Conservation (phyloP, 2,797 vertebrate genomes). For the Rhynchonycteris naso region DNA sequence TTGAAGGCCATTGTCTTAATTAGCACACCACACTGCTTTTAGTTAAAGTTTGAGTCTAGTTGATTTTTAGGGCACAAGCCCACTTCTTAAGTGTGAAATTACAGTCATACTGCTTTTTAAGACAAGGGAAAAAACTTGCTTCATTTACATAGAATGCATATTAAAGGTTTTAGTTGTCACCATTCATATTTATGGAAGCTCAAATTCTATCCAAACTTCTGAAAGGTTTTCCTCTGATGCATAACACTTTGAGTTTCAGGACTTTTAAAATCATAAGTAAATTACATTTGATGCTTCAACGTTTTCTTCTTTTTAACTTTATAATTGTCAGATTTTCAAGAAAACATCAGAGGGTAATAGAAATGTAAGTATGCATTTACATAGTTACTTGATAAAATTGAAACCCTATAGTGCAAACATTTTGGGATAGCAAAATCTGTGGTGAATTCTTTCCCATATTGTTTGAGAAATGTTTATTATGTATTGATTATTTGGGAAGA, state of each 20-base stretch:
- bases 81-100: constrained; percentile 18
- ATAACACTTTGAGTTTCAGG: background rate
- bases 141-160: background rate
- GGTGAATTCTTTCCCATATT: background rate
- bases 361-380: background rate
- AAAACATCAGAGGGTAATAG: background rate
- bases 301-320: background rate
- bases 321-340: constrained; percentile 12
- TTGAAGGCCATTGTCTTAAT: background rate
- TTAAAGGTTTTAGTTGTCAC: background rate
- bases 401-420: background rate
- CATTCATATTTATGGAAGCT: background rate
- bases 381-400: background rate
- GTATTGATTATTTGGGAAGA: constrained; percentile 15
- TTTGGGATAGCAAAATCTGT: background rate
- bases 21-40: background rate
- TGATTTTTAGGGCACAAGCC: background rate
- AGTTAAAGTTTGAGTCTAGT: background rate
- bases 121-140: background rate
- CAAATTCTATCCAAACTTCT: background rate
- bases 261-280: background rate
- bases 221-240: background rate
- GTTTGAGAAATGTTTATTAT: background rate
- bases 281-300: background rate
- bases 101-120: background rate